Percentiles rank a stretch among this genome's conserved stretches.
Conservation (phyloP, 1,140 invertebrate genomes). For the Eurosta solidaginis region DNA sequence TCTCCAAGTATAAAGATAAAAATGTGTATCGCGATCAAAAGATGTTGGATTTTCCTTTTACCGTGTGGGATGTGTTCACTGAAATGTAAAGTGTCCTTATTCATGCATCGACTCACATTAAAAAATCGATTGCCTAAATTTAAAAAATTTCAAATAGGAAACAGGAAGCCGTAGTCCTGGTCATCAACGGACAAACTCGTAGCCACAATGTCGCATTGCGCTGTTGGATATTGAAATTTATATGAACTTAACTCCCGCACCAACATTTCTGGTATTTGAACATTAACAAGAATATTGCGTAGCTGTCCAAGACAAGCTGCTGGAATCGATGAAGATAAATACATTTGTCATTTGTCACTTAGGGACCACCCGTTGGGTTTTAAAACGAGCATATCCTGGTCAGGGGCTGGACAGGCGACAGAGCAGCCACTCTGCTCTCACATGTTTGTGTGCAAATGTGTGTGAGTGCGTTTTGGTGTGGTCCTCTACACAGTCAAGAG, state of each 20-base stretch:
- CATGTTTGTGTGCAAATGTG: constrained; percentile 31
- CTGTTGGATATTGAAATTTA: background rate
- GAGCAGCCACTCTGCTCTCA: background rate
- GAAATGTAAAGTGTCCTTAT: too few species aligned
- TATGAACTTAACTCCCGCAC: background rate
- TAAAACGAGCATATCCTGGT: constrained; percentile 47
- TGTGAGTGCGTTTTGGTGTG: constrained; percentile 14
- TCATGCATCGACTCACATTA: background rate
- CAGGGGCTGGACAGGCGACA: background rate
- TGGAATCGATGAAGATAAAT: constrained; percentile 45
- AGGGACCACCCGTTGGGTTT: constrained; percentile 50
- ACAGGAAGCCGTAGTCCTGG: background rate
- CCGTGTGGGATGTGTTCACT: too few species aligned
- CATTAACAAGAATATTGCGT: constrained; percentile 24
- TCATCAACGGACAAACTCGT: background rate
- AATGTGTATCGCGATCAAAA: too few species aligned
- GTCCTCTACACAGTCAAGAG: background rate
- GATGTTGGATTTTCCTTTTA: too few species aligned
- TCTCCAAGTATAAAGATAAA: too few species aligned
- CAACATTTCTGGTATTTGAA: background rate
- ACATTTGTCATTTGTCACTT: constrained; percentile 55
- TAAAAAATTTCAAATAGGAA: background rate
- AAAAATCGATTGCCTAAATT: background rate
- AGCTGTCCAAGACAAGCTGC: constrained; percentile 32
- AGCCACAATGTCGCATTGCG: background rate